phyloP scores from a whole-genome alignment of 2,113 vertebrate species.

The Aythya baeri region DNA sequence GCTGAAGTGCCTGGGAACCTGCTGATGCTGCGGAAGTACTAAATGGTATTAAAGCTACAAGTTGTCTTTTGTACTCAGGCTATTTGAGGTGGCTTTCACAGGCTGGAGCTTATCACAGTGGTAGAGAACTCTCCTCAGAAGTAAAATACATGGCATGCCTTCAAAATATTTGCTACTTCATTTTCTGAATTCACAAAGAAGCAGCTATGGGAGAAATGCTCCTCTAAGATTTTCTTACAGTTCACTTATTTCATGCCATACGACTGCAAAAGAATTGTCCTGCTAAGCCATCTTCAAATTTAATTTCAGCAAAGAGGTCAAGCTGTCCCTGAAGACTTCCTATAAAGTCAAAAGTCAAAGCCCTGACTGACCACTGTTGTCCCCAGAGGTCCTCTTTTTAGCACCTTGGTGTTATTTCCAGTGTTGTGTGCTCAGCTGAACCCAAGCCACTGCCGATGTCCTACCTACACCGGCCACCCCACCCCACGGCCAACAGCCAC shows the following conservation, averaged over 20 bases:
- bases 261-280: background rate
- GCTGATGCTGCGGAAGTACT: background rate
- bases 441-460: background rate
- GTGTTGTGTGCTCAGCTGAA: background rate
- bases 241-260: background rate
- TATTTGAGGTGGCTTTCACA: background rate
- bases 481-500: background rate
- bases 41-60: background rate
- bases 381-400: background rate
- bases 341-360: background rate
- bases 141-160: background rate
- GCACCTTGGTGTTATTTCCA: background rate
- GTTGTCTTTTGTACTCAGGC: background rate
- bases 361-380: background rate
- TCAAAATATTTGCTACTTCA: background rate
- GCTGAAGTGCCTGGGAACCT: background rate
- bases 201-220: background rate
- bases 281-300: background rate
- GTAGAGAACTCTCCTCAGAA: background rate
- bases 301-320: background rate
- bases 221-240: background rate
- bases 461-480: background rate
- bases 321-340: background rate
- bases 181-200: background rate
- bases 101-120: background rate